A percentile compares a stretch with the other conserved stretches of the same genome.
Conservation (phyloP, 1,140 invertebrate genomes). For the Paraescarpia echinospica region DNA sequence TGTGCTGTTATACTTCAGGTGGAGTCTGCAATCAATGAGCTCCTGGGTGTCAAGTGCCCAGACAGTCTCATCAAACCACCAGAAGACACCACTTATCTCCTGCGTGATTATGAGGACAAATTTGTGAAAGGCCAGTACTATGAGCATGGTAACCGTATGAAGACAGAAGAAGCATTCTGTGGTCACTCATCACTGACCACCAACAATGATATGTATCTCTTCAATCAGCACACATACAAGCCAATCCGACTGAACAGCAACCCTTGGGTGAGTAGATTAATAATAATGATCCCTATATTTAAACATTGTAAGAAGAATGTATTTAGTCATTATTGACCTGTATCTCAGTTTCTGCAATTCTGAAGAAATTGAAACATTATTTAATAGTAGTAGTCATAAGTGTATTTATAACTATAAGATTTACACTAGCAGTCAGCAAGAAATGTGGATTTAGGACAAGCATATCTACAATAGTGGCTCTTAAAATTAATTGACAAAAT, state of each 20-base stretch:
- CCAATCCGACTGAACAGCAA: background rate
- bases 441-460: no score
- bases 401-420: no score
- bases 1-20: background rate
- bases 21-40: background rate
- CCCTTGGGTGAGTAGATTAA: background rate
- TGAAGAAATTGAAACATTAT: no score
- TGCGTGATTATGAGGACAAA: background rate
- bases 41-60: background rate
- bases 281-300: no score
- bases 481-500: no score
- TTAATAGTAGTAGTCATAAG: no score
- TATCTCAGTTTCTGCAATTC: no score
- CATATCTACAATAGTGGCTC: no score
- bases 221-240: background rate
- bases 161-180: background rate
- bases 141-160: background rate
- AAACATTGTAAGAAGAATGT: no score
- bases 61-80: background rate
- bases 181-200: background rate
- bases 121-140: background rate
- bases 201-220: background rate
- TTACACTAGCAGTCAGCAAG: no score
- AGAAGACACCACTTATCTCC: background rate
- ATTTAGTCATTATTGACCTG: no score